phyloP scores from a whole-genome alignment of 2,888 invertebrate species.

The Ceraclea dissimilis region DNA sequence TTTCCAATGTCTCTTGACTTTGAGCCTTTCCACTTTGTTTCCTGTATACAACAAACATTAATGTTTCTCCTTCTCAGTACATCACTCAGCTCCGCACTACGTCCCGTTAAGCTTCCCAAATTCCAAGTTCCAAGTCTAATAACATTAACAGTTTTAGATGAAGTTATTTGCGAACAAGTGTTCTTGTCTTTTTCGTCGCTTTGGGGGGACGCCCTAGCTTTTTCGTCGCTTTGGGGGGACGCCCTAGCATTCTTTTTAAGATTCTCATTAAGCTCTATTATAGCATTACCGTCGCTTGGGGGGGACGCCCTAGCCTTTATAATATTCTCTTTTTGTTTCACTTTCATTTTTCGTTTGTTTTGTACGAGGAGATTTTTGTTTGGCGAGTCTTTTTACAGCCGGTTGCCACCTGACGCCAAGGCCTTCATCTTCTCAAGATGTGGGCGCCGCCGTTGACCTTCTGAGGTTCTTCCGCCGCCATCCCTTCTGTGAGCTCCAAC shows the following conservation, averaged over 20 bases:
- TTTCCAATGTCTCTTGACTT: no score
- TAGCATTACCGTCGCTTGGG: no score
- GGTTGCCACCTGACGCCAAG: no score
- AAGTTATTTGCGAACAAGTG: not conserved
- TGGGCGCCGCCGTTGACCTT: slow-evolving; percentile 5
- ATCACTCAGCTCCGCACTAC: not conserved
- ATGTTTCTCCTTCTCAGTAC: not conserved
- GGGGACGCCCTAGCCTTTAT: no score
- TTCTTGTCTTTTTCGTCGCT: no score
- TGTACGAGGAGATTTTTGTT: slow-evolving; percentile 5
- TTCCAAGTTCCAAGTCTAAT: not conserved
- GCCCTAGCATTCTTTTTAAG: no score
- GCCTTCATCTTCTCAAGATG: slow-evolving; percentile 7
- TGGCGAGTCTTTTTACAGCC: slow-evolving; percentile 2
- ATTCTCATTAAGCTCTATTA: no score
- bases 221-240: no score
- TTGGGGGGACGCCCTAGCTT: no score
- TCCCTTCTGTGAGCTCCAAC: slow-evolving; percentile 3
- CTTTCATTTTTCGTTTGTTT: no score
- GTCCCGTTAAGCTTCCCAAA: slow-evolving; percentile 1
- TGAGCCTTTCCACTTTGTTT: no score
- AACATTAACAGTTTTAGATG: not conserved
- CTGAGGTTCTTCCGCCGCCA: not conserved
- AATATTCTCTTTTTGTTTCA: no score
- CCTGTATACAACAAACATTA: not conserved